Conservation (phyloP, 2,888 invertebrate genomes). For the Agonopterix arenella region DNA sequence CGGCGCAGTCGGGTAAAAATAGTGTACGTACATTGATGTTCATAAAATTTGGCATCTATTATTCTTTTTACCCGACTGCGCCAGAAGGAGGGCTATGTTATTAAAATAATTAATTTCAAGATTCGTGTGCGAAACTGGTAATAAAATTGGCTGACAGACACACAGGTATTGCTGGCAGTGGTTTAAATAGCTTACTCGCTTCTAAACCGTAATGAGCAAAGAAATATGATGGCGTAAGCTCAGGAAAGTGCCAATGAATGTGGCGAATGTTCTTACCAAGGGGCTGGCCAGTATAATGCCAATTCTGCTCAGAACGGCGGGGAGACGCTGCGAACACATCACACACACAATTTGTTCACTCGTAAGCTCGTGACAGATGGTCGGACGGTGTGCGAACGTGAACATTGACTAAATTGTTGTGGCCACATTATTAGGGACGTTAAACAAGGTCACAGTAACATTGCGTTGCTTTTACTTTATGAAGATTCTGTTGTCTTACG, state of each 20-base stretch:
- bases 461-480: background rate
- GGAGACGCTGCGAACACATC: conserved; percentile 92
- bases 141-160: conserved; percentile 1
- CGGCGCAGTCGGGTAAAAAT: too few species aligned
- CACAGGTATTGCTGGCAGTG: too few species aligned
- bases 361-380: conserved; percentile 72
- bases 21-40: too few species aligned
- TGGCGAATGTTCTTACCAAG: conserved; percentile 87
- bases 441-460: background rate
- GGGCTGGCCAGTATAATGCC: conserved; percentile 97
- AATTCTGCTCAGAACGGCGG: conserved; percentile 97
- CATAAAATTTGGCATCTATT: too few species aligned
- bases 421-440: background rate
- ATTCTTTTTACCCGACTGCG: too few species aligned
- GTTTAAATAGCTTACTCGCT: too few species aligned
- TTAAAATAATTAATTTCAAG: too few species aligned
- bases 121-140: background rate
- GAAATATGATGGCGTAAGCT: conserved; percentile 56
- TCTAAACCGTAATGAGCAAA: conserved; percentile 12
- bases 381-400: conserved; percentile 63
- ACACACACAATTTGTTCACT: conserved; percentile 78
- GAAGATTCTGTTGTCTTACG: background rate
- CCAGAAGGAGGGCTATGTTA: too few species aligned
- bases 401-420: conserved; percentile 60
- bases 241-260: conserved; percentile 67